These are phyloP conservation scores for Drosophila nr. perissopoda DNA, from an alignment of 2,888 invertebrate genomes.

Conservation along the genomic window DNA sequence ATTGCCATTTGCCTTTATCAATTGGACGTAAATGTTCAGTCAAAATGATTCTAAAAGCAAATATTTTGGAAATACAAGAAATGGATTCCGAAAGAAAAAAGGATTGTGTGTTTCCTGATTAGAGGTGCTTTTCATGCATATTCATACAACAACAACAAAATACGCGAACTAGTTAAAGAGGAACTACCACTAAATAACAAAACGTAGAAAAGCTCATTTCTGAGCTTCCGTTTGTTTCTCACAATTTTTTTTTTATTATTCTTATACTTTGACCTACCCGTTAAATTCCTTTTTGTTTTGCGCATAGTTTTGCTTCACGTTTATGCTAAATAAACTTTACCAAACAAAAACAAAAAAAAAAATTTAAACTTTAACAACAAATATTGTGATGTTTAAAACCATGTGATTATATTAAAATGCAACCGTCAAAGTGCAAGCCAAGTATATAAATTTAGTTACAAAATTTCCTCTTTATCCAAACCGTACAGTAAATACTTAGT, in stretches of 20 bases:
- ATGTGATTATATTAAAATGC: constrained; percentile 56
- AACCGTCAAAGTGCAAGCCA: constrained; percentile 75
- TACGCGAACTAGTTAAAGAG: constrained; percentile 13
- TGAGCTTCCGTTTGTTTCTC: constrained; percentile 20
- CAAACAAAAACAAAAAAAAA: constrained; percentile 26
- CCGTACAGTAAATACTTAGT: constrained; percentile 78
- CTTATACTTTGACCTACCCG: constrained; percentile 25
- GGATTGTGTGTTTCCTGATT: neutral
- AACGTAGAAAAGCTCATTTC: constrained; percentile 22
- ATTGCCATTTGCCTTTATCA: neutral
- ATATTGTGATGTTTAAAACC: constrained; percentile 62
- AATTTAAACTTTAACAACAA: constrained; percentile 34
- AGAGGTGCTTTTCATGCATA: constrained; percentile 77
- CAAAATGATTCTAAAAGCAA: neutral
- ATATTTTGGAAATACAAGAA: neutral
- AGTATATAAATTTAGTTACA: constrained; percentile 81
- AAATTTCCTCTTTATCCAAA: constrained; percentile 85
- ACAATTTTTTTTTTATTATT: constrained; percentile 11
- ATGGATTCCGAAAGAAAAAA: neutral
- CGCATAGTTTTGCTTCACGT: constrained; percentile 67
- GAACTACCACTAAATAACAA: neutral
- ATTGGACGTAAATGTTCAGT: neutral
- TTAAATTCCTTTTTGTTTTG: constrained; percentile 39
- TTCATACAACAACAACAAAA: neutral
- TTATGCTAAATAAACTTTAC: constrained; percentile 52